Percentiles rank a stretch among this genome's conserved stretches.
Conservation (phyloP, 2,888 invertebrate species). For the Limnephilus marmoratus region DNA sequence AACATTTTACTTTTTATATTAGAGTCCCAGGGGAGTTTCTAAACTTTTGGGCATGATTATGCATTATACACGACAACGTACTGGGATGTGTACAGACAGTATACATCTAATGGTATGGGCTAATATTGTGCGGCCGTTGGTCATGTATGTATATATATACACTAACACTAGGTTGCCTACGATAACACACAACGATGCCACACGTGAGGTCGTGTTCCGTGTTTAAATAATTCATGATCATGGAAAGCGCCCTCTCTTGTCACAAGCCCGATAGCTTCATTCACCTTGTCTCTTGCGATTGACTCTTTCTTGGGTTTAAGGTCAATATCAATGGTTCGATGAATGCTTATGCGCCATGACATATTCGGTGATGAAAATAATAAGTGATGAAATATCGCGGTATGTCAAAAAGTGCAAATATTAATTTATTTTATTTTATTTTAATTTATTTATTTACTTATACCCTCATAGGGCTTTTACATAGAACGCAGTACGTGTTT, state of each 20-base stretch:
- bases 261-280: background rate
- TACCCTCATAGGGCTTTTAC: no score
- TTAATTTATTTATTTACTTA: no score
- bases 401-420: no score
- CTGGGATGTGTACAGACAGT: background rate
- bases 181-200: background rate
- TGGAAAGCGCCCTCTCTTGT: background rate
- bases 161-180: no score
- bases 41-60: background rate
- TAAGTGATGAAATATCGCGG: no score
- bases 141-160: background rate
- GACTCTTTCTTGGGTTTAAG: constrained; percentile 8
- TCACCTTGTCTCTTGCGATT: constrained; percentile 4
- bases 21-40: no score
- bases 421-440: no score
- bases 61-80: background rate
- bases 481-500: no score
- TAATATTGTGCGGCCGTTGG: no score
- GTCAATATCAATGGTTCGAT: constrained; percentile 12
- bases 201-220: background rate
- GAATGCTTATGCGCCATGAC: background rate
- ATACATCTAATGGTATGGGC: no score
- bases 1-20: no score
- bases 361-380: background rate
- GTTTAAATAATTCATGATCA: constrained; percentile 4